Evolutionary conservation across 1,140 invertebrate genomes (phyloP).

Genomic region (Drosophila varians): DNA sequence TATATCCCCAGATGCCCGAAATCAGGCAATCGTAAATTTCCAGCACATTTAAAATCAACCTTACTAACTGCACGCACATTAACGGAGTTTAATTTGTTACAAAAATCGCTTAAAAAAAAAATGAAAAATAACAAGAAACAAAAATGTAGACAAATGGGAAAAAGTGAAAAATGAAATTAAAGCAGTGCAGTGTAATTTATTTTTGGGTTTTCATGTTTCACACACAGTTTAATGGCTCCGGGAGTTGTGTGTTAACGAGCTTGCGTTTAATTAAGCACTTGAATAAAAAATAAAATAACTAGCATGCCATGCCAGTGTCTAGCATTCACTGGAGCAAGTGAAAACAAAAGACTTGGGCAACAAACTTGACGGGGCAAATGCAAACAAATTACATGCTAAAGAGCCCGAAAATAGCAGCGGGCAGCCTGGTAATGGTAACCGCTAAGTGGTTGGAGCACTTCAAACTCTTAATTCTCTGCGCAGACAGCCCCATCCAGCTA

Average conservation of each 20-base stretch:
- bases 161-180: conserved; percentile 43
- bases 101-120: neutral
- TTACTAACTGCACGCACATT: conserved; percentile 66
- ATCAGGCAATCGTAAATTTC: conserved; percentile 40
- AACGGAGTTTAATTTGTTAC: conserved; percentile 59
- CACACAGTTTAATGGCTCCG: conserved; percentile 53
- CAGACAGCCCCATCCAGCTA: neutral
- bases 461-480: conserved; percentile 22
- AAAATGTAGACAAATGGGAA: neutral
- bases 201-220: conserved; percentile 53
- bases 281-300: conserved; percentile 50
- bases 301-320: conserved; percentile 4
- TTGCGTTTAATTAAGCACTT: conserved; percentile 70
- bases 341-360: conserved; percentile 79
- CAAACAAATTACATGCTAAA: conserved; percentile 50
- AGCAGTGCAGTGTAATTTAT: conserved; percentile 66
- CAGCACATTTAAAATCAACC: conserved; percentile 49
- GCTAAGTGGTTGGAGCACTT: conserved; percentile 13
- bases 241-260: conserved; percentile 58
- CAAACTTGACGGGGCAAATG: conserved; percentile 46
- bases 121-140: conserved; percentile 9
- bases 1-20: conserved; percentile 65
- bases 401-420: conserved; percentile 15
- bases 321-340: conserved; percentile 29
- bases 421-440: neutral